Percentiles rank a stretch among this genome's conserved stretches.
Evolutionary conservation across 2,888 invertebrate genomes (phyloP).

Genomic region (Trissolcus japonicus): DNA sequence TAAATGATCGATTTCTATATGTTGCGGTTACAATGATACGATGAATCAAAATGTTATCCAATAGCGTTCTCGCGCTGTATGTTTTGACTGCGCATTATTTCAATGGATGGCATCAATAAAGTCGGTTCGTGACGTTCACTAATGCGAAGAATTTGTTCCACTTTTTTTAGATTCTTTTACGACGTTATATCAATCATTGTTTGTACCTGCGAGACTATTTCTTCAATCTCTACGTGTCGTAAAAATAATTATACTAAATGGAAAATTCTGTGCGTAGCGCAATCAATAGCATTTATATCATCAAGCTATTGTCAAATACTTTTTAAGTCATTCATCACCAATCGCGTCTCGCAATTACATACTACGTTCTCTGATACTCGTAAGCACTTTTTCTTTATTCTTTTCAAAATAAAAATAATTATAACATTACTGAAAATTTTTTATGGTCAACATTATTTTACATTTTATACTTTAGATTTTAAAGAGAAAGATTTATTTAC

Average conservation of each 20-base stretch:
- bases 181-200: conserved; percentile 2
- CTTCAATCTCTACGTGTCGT: conserved; percentile 64
- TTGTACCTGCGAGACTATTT: conserved; percentile 45
- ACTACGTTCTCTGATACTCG: conserved; percentile 19
- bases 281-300: conserved; percentile 67
- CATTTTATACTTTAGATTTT: too few species aligned
- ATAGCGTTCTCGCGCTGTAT: background rate
- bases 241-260: conserved; percentile 61
- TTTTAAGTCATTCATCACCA: conserved; percentile 34
- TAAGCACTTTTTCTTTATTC: background rate
- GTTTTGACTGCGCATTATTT: background rate
- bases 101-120: background rate
- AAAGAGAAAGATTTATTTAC: too few species aligned
- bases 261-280: conserved; percentile 67
- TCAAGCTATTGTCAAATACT: conserved; percentile 60
- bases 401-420: too few species aligned
- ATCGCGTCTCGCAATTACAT: conserved; percentile 33
- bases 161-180: background rate
- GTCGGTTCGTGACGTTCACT: too few species aligned
- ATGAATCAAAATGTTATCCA: conserved; percentile 26
- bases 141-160: background rate
- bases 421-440: too few species aligned
- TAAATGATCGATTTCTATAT: conserved; percentile 1
- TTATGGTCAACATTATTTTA: too few species aligned
- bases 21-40: conserved; percentile 7